Conservation (phyloP, 2,888 invertebrate species). For the Ypsolopha sequella region DNA sequence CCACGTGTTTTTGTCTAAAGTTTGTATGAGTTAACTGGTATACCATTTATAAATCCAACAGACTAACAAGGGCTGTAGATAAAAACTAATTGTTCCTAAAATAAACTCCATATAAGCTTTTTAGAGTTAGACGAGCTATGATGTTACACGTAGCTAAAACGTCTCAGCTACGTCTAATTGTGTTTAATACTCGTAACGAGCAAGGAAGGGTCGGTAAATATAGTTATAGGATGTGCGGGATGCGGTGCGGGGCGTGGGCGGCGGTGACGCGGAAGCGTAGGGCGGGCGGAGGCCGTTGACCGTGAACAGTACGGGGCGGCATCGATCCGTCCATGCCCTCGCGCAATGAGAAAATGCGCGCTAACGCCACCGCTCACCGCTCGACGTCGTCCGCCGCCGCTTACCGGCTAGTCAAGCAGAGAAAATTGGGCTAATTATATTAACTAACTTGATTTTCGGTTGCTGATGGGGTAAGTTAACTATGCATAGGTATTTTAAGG, state of each 20-base stretch:
- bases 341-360: constrained; percentile 59
- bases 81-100: too few relatives aligned
- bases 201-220: constrained; percentile 58
- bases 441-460: neutral
- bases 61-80: too few relatives aligned
- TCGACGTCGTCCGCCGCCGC: neutral
- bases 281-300: constrained; percentile 71
- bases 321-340: constrained; percentile 68
- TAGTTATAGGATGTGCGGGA: constrained; percentile 47
- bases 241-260: constrained; percentile 17
- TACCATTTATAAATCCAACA: too few relatives aligned
- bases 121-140: neutral
- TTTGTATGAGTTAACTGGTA: too few relatives aligned
- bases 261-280: constrained; percentile 31
- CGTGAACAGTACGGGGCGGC: constrained; percentile 64
- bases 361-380: constrained; percentile 14
- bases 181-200: constrained; percentile 49
- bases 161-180: constrained; percentile 53
- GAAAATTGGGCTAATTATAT: too few relatives aligned
- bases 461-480: neutral
- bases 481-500: neutral
- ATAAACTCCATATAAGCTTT: too few relatives aligned
- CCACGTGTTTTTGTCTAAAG: too few relatives aligned
- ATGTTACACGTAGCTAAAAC: neutral
- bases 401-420: too few relatives aligned